A percentile compares a stretch with the other conserved stretches of the same genome.
Evolutionary conservation across 2,113 vertebrate species (phyloP).

Genomic region (Pelecanoides urinatrix): DNA sequence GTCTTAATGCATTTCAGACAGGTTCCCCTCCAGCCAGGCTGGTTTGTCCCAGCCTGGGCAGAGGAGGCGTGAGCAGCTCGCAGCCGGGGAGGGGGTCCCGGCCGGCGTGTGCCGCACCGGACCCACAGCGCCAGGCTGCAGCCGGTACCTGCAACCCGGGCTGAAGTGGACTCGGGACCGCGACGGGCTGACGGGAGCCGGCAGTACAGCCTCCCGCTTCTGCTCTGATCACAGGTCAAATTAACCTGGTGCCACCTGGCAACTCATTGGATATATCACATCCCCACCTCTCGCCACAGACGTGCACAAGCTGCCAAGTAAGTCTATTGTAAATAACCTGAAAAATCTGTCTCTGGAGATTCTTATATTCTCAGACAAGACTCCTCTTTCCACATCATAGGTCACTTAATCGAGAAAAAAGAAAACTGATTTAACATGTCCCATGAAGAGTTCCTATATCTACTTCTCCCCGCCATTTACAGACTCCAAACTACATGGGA

Average conservation of each 20-base stretch:
- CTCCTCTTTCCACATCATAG: not conserved
- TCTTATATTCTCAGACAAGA: not conserved
- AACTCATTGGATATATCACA: not conserved
- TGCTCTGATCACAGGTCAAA: not conserved
- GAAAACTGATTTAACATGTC: not conserved
- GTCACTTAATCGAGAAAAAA: not conserved
- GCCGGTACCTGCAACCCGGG: not conserved
- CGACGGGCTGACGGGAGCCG: rapidly evolving
- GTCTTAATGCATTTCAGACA: not conserved
- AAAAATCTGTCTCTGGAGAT: not conserved
- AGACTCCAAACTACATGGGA: not conserved
- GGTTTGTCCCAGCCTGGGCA: not conserved
- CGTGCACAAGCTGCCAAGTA: not conserved
- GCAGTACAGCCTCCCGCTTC: not conserved
- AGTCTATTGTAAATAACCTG: not conserved
- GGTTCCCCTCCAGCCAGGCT: not conserved
- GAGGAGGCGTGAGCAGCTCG: not conserved
- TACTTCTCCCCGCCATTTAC: not conserved
- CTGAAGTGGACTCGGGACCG: not conserved
- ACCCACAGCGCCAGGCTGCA: not conserved
- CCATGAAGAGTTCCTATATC: not conserved
- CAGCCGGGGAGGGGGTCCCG: not conserved
- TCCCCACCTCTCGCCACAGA: not conserved
- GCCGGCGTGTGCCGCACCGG: not conserved
- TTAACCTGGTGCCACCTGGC: not conserved